Evolutionary conservation across 1,140 invertebrate genomes (phyloP).

Genomic region (Pemphigus obesinymphae): DNA sequence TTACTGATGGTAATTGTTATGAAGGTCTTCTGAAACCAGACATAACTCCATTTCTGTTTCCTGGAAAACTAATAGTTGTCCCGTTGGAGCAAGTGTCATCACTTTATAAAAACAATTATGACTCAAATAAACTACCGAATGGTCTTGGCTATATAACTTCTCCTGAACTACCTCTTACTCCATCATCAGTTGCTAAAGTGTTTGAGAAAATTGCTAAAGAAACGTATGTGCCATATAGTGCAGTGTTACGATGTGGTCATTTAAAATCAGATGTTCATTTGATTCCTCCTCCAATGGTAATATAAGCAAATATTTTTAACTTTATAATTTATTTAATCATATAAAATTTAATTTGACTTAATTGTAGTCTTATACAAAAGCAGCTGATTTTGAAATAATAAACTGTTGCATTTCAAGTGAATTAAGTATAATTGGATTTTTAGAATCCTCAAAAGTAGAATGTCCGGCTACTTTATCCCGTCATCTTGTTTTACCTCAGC

Average conservation of each 20-base stretch:
- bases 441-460: slow-evolving; percentile 77
- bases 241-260: slow-evolving; percentile 70
- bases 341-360: slow-evolving; percentile 1
- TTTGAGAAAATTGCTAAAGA: slow-evolving; percentile 65
- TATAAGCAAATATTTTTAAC: slow-evolving; percentile 42
- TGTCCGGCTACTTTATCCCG: slow-evolving; percentile 88
- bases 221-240: slow-evolving; percentile 74
- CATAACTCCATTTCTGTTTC: slow-evolving; percentile 66
- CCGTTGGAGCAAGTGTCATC: background rate
- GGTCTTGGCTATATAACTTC: slow-evolving; percentile 9
- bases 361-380: slow-evolving; percentile 58
- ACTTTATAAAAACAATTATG: slow-evolving; percentile 34
- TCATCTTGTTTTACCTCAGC: slow-evolving; percentile 76
- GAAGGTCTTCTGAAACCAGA: slow-evolving; percentile 4
- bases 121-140: slow-evolving; percentile 29
- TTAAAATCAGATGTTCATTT: slow-evolving; percentile 68
- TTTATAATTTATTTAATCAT: background rate
- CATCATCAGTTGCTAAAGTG: slow-evolving; percentile 52
- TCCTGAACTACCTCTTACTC: slow-evolving; percentile 15
- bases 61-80: slow-evolving; percentile 72
- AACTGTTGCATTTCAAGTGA: slow-evolving; percentile 61
- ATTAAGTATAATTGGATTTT: slow-evolving; percentile 75
- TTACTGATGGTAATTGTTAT: slow-evolving; percentile 69
- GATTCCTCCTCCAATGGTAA: slow-evolving; percentile 69
- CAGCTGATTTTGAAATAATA: slow-evolving; percentile 61